Evolutionary conservation across 2,113 vertebrate species (phyloP).

Genomic region (Lipophrys pholis): DNA sequence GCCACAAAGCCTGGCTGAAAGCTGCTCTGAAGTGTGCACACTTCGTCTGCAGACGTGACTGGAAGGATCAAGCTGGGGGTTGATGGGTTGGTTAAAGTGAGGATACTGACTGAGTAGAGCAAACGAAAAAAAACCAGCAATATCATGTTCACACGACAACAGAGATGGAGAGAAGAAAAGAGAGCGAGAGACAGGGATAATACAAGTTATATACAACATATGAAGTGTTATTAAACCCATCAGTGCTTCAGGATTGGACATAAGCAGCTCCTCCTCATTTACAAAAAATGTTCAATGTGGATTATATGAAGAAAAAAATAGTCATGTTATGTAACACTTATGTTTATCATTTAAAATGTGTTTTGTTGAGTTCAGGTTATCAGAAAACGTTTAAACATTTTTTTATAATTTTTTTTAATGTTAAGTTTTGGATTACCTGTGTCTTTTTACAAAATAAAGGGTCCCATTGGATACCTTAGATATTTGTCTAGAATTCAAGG

Average conservation of each 20-base stretch:
- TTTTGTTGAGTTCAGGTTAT: not conserved
- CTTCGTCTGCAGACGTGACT: not conserved
- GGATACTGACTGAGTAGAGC: slow-evolving; percentile 23
- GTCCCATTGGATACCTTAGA: too few relatives aligned
- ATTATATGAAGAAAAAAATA: not conserved
- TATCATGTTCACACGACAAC: slow-evolving; percentile 41
- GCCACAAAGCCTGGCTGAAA: slow-evolving; percentile 54
- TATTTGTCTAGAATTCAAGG: too few relatives aligned
- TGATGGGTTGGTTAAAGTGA: not conserved
- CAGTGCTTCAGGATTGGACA: slow-evolving; percentile 36
- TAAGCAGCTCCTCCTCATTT: slow-evolving; percentile 6
- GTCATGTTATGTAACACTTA: not conserved
- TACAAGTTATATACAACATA: slow-evolving; percentile 37
- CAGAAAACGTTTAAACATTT: too few relatives aligned
- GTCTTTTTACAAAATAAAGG: too few relatives aligned
- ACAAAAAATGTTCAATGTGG: not conserved
- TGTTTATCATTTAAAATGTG: not conserved
- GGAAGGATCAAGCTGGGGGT: not conserved
- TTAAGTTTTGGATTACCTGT: too few relatives aligned
- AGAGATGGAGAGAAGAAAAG: not conserved
- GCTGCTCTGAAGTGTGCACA: slow-evolving; percentile 59
- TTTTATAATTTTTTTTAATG: too few relatives aligned
- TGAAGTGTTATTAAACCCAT: slow-evolving; percentile 17
- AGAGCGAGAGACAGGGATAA: not conserved
- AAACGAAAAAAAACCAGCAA: not conserved